These are phyloP conservation scores for Melanotaenia trifasciata DNA, from an alignment of 2,797 vertebrate species.

Conservation along the genomic window DNA sequence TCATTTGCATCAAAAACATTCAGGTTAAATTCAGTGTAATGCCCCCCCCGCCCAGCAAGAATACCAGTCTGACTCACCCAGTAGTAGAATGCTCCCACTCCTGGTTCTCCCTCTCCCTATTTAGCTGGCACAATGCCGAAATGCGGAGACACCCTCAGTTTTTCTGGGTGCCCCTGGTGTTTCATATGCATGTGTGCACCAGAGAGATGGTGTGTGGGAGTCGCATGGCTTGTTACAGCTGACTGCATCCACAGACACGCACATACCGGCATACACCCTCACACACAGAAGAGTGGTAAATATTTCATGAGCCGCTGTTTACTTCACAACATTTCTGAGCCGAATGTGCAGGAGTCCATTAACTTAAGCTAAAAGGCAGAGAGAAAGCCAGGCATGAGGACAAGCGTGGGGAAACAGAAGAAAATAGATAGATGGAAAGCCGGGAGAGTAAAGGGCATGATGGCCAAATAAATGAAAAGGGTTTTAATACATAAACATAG, in stretches of 20 bases:
- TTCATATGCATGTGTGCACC: constrained; percentile 40
- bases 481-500: constrained; percentile 29
- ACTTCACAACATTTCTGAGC: constrained; percentile 65
- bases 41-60: constrained; percentile 18
- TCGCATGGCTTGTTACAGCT: constrained; percentile 38
- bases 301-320: constrained; percentile 81
- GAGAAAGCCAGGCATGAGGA: constrained; percentile 42
- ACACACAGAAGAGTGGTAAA: constrained; percentile 56
- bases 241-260: constrained; percentile 41
- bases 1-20: constrained; percentile 39
- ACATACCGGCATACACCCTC: constrained; percentile 27
- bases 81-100: constrained; percentile 46
- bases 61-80: constrained; percentile 61
- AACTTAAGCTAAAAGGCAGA: constrained; percentile 63
- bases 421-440: constrained; percentile 39
- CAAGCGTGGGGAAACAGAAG: constrained; percentile 14
- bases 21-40: constrained; percentile 29
- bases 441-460: constrained; percentile 41
- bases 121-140: constrained; percentile 43
- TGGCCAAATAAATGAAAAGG: constrained; percentile 30
- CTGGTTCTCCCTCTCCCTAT: constrained; percentile 19
- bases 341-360: constrained; percentile 72
- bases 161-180: constrained; percentile 34
- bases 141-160: constrained; percentile 41
- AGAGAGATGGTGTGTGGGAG: constrained; percentile 40